phyloP scores from a whole-genome alignment of 2,113 vertebrate species.

The Gnathonemus longibarbis region DNA sequence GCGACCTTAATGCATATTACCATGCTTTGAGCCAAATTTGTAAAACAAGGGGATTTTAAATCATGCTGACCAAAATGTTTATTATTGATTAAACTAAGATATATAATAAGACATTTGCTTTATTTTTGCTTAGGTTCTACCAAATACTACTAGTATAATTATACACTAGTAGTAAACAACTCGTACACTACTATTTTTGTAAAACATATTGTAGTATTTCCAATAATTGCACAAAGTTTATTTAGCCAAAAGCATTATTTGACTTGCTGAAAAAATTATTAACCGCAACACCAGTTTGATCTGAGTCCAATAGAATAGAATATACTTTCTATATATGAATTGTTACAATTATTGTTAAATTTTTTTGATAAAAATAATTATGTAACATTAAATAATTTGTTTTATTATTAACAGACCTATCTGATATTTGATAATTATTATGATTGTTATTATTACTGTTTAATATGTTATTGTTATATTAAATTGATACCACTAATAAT shows the following conservation, averaged over 20 bases:
- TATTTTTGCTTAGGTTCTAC: not conserved
- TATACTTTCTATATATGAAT: not conserved
- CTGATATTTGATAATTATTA: not conserved
- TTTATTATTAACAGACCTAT: not conserved
- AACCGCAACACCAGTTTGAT: not conserved
- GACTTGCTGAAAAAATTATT: not conserved
- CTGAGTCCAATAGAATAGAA: not conserved
- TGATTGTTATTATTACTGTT: not conserved
- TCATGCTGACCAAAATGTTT: not conserved
- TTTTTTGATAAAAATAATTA: not conserved
- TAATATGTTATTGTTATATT: not conserved
- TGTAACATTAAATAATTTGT: not conserved
- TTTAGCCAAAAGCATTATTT: not conserved
- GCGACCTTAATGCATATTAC: not conserved
- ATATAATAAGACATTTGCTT: not conserved
- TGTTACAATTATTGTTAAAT: not conserved
- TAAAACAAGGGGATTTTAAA: not conserved
- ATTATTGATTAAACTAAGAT: not conserved
- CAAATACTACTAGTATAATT: not conserved
- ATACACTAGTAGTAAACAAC: not conserved
- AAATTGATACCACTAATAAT: constrained; percentile 4
- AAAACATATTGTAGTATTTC: not conserved
- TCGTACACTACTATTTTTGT: not conserved
- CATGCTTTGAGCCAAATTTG: constrained; percentile 16
- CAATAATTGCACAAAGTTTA: not conserved